A percentile compares a stretch with the other conserved stretches of the same genome.
Conservation (phyloP, 1,140 invertebrate species). For the Tetramorium alpestre region DNA sequence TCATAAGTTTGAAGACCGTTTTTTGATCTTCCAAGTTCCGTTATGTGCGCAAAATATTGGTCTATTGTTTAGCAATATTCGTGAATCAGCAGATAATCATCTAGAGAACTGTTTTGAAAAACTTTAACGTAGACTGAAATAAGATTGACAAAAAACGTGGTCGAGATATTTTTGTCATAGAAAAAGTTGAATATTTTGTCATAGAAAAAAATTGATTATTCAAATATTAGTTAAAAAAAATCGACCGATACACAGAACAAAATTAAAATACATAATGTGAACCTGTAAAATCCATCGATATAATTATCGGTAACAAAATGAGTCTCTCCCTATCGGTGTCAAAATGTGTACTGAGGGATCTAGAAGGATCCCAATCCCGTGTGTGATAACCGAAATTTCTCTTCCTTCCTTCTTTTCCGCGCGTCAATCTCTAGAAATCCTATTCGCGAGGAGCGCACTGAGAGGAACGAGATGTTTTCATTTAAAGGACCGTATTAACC, state of each 20-base stretch:
- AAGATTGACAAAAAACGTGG: too few relatives aligned
- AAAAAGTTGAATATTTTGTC: too few relatives aligned
- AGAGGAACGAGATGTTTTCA: conserved; percentile 61
- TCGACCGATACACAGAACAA: neutral
- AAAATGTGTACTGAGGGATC: neutral
- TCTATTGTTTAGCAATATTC: conserved; percentile 11
- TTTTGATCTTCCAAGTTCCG: conserved; percentile 23
- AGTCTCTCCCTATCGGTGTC: too few relatives aligned
- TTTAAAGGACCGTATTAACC: conserved; percentile 51
- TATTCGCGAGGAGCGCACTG: conserved; percentile 21
- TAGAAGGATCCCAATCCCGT: neutral
- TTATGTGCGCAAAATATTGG: neutral
- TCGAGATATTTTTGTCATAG: too few relatives aligned
- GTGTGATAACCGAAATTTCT: conserved; percentile 25
- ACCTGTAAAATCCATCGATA: neutral
- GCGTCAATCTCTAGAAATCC: neutral
- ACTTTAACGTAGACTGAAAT: neutral
- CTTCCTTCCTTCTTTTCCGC: neutral
- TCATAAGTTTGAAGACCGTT: conserved; percentile 24
- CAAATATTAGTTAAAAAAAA: neutral
- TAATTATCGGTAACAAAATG: neutral
- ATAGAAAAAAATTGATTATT: too few relatives aligned
- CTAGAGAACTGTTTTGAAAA: neutral
- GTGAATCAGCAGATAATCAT: neutral
- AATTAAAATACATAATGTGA: neutral